Base-by-base conservation (phyloP, 2,797 vertebrate genomes). In the Chrysolophus pictus region DNA sequence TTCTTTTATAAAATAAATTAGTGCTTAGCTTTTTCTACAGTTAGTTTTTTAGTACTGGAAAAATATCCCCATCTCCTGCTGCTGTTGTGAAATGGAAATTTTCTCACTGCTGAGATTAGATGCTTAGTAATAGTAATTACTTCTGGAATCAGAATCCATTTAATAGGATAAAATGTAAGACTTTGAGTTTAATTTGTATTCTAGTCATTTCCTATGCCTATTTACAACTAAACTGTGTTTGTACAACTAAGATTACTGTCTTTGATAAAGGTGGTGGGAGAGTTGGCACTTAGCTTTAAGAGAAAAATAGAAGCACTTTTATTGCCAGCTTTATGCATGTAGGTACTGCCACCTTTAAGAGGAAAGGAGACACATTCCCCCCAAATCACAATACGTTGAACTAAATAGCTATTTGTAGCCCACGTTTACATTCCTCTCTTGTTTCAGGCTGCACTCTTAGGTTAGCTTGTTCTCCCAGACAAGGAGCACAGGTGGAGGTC, bases 1-100 rank as follows among this genome's bases (percentile, higher is more conserved):
- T 11, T 85, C 7, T 82, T 95, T 92, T 91, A 47, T 79, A 42
- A 92, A 86, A 64, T 8, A 91, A 92, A 68, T 42, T 55, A 49
- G 18, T 68, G 53, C 37, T 92, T 4, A 19, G 16, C 9, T 62
- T 47, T 87, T 92, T 84, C 83, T 53, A 44, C 53, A 84, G 47
- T 46, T 89, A 12, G 3, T 78, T 85, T 37, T 53, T 51, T 51
- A 84, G 35, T 87, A 24, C 82, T 96, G 84, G 65, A 87, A 94
- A 94, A 94, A 85, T 59, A 75, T 70, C 41, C 42, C 53, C 11
- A 58, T 84, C 53, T 93, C 51, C 17, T 79, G 8, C 53, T 71
- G 74, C 60, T 90, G 35, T 88, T 90, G 74, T 94, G 81, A 91
- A 94, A 88, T 84, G 72, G 80, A 92, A 76, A 46, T 90, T 83